Evolutionary conservation across 2,888 invertebrate genomes (phyloP), one percentile per base, ranked within the genome.

Genomic region (Micropterix aruncella): DNA sequence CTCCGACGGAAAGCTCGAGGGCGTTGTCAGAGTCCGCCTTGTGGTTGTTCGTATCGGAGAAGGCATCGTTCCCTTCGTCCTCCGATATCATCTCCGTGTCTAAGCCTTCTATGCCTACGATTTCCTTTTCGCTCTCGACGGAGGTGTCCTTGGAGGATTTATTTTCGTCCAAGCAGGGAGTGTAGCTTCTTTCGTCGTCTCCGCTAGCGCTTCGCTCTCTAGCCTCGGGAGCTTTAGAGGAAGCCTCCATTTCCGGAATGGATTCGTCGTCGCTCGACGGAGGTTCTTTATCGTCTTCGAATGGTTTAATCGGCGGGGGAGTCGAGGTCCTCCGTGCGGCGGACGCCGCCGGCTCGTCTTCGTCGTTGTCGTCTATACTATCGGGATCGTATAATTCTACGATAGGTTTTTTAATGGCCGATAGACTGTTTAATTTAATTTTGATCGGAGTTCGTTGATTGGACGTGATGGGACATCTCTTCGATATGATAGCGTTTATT

Each of bases 51-150:
- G 63, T 63, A 54, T 77, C 79, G 43, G 77, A 77, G 57, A 79
- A 79, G 60, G 79, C 71, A 50, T 75, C 76, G 49, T 77, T 72
- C 39, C 76, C 77, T 55, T 80, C 81, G 49, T 83, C 83, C 55
- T 81, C 81, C 1, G 84, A 84, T 52, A 84, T 83, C 59, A 83
- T 66, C 62, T 85, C 84, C 0, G 83, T 83, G 53, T 79, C 83
- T 50, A 83, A 72, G 2, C 77, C 81, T 52, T 68, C 73, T 44
- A 75, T 59, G 1, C 67, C 73, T n/a, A 52, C 50, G 38, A 59
- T 62, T n/a, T 61, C 65, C 46, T 61, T 62, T 19, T 62, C 64
- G 2, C 57, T 55, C 44, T 65, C 68, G 27, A 62, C 52, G 2
- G 66, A 63, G 1, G 60, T 61, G 46, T 65, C 66, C 48, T 48